Evolutionary conservation across 2,113 vertebrate species (phyloP).

Genomic region (Rhinichthys klamathensis): DNA sequence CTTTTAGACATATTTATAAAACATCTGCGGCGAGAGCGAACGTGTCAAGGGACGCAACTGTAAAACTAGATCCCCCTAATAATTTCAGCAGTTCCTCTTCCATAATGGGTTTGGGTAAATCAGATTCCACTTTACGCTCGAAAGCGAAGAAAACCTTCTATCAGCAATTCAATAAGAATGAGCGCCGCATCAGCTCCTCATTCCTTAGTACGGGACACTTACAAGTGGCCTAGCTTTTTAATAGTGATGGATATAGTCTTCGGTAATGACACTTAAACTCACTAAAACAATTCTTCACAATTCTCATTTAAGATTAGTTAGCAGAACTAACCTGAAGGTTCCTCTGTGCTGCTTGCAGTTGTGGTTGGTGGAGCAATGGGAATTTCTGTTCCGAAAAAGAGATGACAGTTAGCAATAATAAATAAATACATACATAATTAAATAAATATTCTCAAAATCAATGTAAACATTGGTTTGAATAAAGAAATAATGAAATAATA

Average conservation of each 20-base stretch:
- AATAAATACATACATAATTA: conserved; percentile 1
- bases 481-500: background rate
- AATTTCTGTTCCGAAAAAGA: conserved; percentile 82
- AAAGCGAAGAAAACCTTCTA: conserved; percentile 52
- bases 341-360: conserved; percentile 85
- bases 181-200: conserved; percentile 46
- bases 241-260: conserved; percentile 50
- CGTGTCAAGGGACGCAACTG: background rate
- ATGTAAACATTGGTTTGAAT: too few relatives aligned
- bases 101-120: conserved; percentile 17
- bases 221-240: conserved; percentile 66
- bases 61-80: conserved; percentile 22
- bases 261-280: background rate
- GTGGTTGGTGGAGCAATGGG: conserved; percentile 88
- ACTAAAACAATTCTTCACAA: background rate
- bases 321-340: conserved; percentile 84
- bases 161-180: conserved; percentile 58
- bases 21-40: background rate
- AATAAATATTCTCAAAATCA: conserved; percentile 1
- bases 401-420: conserved; percentile 50
- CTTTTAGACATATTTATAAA: conserved; percentile 7
- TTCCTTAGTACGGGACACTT: conserved; percentile 53
- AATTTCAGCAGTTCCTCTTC: conserved; percentile 31
- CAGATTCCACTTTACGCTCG: conserved; percentile 36
- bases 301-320: background rate